Evolutionary conservation across 1,140 invertebrate genomes (phyloP).

Genomic region (Contarinia nasturtii): DNA sequence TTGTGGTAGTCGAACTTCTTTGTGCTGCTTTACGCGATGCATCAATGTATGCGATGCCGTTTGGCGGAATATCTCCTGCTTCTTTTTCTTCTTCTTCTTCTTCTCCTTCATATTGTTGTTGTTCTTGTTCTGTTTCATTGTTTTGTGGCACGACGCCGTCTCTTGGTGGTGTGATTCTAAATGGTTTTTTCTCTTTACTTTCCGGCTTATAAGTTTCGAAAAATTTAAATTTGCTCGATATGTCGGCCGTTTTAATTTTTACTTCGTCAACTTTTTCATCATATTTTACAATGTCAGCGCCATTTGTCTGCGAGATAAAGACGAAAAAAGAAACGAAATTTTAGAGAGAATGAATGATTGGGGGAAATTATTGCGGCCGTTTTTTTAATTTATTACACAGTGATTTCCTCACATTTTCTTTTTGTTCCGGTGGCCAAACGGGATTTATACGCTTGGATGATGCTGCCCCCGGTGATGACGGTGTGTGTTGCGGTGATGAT

Average conservation of each 20-base stretch:
- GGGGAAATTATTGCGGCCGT: background rate
- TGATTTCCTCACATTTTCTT: too few species aligned
- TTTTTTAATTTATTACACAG: background rate
- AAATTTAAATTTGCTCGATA: slow-evolving; percentile 72
- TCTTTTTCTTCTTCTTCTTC: background rate
- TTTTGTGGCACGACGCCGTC: slow-evolving; percentile 39
- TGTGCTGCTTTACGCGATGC: slow-evolving; percentile 26
- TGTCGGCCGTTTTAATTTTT: slow-evolving; percentile 56
- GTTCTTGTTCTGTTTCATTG: slow-evolving; percentile 19
- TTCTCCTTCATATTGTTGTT: background rate
- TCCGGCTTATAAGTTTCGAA: slow-evolving; percentile 70
- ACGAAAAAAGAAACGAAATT: background rate
- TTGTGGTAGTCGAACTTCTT: slow-evolving; percentile 53
- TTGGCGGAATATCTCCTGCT: background rate
- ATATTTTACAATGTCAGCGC: slow-evolving; percentile 44
- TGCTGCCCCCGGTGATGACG: slow-evolving; percentile 18
- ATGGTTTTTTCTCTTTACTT: slow-evolving; percentile 48
- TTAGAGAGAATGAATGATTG: background rate
- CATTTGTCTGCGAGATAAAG: background rate
- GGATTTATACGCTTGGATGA: background rate
- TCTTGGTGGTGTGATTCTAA: slow-evolving; percentile 69
- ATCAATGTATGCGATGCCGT: background rate
- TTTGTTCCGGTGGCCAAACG: background rate
- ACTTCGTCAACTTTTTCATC: slow-evolving; percentile 55
- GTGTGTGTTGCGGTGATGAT: slow-evolving; percentile 11